A percentile compares a stretch with the other conserved stretches of the same genome.
phyloP scores from a whole-genome alignment of 2,113 vertebrate genomes.

The Equus quagga region DNA sequence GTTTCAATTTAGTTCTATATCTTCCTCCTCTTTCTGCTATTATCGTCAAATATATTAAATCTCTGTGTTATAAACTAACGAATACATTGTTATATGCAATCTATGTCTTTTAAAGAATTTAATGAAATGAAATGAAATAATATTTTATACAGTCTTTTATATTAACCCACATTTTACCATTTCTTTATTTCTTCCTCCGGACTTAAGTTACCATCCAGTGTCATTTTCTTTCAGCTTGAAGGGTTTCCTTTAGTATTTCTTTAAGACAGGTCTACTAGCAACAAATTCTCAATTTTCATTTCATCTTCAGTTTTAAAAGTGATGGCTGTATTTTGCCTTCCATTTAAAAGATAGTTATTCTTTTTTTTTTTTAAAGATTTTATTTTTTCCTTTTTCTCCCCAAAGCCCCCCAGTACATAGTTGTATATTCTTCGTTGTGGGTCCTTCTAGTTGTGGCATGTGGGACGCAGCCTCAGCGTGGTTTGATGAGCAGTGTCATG shows the following conservation, averaged over 20 bases:
- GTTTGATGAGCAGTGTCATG: too few species aligned
- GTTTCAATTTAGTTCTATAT: neutral
- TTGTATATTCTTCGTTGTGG: too few species aligned
- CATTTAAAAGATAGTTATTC: neutral
- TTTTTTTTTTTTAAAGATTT: neutral
- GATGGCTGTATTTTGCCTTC: neutral
- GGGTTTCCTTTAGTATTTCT: neutral
- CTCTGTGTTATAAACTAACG: neutral
- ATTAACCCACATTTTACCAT: neutral
- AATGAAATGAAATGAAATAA: neutral
- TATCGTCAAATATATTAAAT: neutral
- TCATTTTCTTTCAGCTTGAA: neutral
- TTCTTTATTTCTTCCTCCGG: neutral
- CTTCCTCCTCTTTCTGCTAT: neutral
- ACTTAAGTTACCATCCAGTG: neutral
- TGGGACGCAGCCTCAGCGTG: too few species aligned
- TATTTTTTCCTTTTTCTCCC: too few species aligned
- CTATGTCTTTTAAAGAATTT: neutral
- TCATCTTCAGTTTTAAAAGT: conserved; percentile 12
- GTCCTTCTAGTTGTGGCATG: too few species aligned
- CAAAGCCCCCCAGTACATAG: too few species aligned
- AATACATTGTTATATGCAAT: neutral
- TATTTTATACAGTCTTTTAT: neutral
- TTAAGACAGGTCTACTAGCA: neutral
- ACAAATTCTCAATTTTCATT: neutral